Evolutionary conservation across 2,113 vertebrate genomes (phyloP), one percentile per base, ranked within the genome.

Genomic region (Sorex fumeus): DNA sequence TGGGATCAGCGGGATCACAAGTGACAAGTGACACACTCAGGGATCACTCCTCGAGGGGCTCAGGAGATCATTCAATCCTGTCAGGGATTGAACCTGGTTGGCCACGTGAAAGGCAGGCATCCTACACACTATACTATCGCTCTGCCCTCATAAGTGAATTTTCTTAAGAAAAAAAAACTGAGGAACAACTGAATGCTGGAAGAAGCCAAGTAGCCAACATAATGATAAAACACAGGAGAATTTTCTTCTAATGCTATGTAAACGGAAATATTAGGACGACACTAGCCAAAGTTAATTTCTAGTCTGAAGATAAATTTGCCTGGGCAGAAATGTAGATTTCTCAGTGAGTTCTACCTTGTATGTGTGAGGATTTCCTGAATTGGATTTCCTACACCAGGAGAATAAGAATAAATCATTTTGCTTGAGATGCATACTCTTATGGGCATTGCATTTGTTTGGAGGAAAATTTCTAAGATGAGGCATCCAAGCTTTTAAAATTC

Each of bases 141-240:
- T 40, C 40, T 50, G 47, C 9, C 47, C 13, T 10, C 47, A 50
- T 50, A 12, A 13, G 47, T 50, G 13, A 50, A 19, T 60, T 60
- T 60, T 60, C 57, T 66, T 66, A 93, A 88, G 23, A 53, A 62
- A 45, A 32, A n/a, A 72, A 83, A 79, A 88, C 6, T 8, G 83
- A 89, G 30, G 40, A 72, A 79, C 3, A 27, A 71, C 2, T 74
- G 69, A 34, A 77, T 12, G 27, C 28, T 78, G 28, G 57, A 88
- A 85, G 70, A 87, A 25, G 3, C 43, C 25, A 36, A 76, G n/a
- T 36, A 36, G n/a, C 28, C 67, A 32, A 81, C 6, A 45, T 16
- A 30, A 50, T 28, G 30, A 27, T 45, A 32, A 93, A 36, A 69
- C 28, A 43, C 6, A 28, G 18, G 67, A 13, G 4, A 78, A 2